Evolutionary conservation across 2,888 invertebrate species (phyloP), one percentile per base, ranked within the genome.

Genomic region (Mayetiola destructor): DNA sequence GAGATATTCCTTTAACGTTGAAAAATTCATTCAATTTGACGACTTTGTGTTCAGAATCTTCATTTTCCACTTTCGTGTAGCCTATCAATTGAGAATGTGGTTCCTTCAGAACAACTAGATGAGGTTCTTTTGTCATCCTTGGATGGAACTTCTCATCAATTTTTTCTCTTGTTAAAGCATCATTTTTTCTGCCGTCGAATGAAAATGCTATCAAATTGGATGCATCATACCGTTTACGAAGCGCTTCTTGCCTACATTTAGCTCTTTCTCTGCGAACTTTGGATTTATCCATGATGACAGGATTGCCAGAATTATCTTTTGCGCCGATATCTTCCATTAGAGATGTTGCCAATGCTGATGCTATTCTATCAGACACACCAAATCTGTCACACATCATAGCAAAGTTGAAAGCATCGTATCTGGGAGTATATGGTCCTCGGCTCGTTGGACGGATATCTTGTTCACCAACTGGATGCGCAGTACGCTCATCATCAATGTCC

Each of bases 331-430:
- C 53, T 53, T 53, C 4, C 23, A 53, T 23, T 9, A 29, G 6
- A 27, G 53, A 21, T 23, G 53, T 53, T 29, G 29, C 53, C 29
- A 53, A 53, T 23, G 23, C 20, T 12, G 53, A 23, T 23, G 53
- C 27, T 4, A 29, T 27, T 29, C 27, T 23, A 53, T 53, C 53
- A 23, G 53, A 29, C 8, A 53, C 30, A 29, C 53, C 53, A 27
- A 29, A 53, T 53, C 53, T 8, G 14, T 53, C 53, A 27, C 53
- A 29, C 53, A 53, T 53, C 53, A 14, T 18, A 42, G 42, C 42
- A 53, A 53, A 53, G n/a, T 27, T 53, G 4, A 23, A 14, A 6
- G 12, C 30, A 53, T 27, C 27, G 30, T 53, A 23, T 53, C n/a
- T 29, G 4, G 16, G 30, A 27, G 27, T 29, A 27, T 23, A 53